These are phyloP conservation scores for Aplysia californica DNA, from an alignment of 1,140 invertebrate genomes.

Conservation along the genomic window DNA sequence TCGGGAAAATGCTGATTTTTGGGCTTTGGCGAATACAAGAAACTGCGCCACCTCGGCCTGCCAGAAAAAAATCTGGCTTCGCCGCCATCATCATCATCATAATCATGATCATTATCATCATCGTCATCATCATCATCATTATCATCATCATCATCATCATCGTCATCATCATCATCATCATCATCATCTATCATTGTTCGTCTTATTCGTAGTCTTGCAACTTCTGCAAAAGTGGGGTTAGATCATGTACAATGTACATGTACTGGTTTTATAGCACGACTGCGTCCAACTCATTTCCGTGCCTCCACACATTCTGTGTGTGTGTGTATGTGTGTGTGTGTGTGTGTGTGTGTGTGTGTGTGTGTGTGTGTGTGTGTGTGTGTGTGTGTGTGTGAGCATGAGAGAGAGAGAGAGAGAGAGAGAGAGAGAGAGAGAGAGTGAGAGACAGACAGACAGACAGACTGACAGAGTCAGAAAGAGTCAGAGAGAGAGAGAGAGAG, in stretches of 20 bases:
- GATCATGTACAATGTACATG: background rate
- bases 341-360: background rate
- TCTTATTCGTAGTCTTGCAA: no score
- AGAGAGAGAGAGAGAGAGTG: background rate
- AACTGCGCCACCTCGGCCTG: no score
- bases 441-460: constrained; percentile 30
- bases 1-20: no score
- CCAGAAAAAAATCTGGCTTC: no score
- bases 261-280: background rate
- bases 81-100: no score
- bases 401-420: constrained; percentile 5
- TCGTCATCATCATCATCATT: no score
- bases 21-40: no score
- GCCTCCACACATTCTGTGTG: no score
- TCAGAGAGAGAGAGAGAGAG: constrained; percentile 50
- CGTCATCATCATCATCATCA: no score
- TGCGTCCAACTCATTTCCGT: background rate
- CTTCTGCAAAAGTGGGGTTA: background rate
- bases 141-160: no score
- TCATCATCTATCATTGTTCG: no score
- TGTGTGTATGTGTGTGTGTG: background rate
- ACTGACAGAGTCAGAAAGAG: constrained; percentile 39
- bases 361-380: background rate
- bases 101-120: no score
- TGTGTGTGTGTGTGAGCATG: background rate